Evolutionary conservation across 35 echinoderm and acorn worm species (phyloP), one percentile per base, ranked within the genome.

Genomic region (Amphiura filiformis): DNA sequence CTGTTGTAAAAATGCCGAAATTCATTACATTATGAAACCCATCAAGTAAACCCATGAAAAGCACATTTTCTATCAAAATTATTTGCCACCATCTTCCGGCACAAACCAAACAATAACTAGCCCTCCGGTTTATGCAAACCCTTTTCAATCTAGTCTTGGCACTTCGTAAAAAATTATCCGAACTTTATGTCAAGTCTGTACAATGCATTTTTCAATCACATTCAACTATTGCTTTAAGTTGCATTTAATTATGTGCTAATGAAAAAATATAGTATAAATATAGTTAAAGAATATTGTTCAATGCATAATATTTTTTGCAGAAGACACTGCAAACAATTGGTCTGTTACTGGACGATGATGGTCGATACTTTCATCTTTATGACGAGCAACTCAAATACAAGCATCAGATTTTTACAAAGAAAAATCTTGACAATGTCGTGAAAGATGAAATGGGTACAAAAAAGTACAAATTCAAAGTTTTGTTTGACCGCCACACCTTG

Each of bases 361-460:
- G 96, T 7, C 82, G 76, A 15, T 84, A 98, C 78, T 98, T 98
- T 80, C 84, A 89, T 34, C 57, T 98, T 12, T n/a, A n/a, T n/a
- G n/a, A 91, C 94, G 22, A 42, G 75, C 13, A 89, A 89, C 0
- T 35, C 26, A 1, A 84, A 78, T 61, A 87, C 94, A 80, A 38
- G 78, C n/a, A 76, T 26, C 96, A 98, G 83, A 80, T 94, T 32
- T 93, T 88, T 82, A 89, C 95, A 7, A 90, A 75, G 61, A 11
- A 26, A 23, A 3, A 5, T 70, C 26, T 23, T 64, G n/a, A 88
- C 34, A 76, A 84, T 14, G 78, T 42, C 0, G 76, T 70, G 41
- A 35, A 79, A 1, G 76, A 39, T 30, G 35, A 61, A 9, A 81
- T 14, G 31, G n/a, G n/a, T n/a, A n/a, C 80, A 79, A 28, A 93